Base-by-base conservation (phyloP, 2,888 invertebrate genomes). In the Phytoseiulus persimilis region DNA sequence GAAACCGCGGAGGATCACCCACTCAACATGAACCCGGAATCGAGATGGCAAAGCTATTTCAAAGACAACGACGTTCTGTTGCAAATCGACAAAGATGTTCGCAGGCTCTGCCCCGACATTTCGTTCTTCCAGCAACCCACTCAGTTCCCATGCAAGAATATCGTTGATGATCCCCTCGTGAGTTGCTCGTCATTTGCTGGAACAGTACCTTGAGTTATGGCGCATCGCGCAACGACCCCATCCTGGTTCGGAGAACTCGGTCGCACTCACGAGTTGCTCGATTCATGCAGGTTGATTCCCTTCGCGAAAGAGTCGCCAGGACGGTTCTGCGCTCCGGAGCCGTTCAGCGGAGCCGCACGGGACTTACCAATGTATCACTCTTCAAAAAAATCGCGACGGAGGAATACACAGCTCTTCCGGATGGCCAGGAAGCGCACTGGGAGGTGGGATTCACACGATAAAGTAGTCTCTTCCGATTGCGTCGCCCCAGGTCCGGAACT, bases 81-180 rank as follows among this genome's bases (percentile, higher is more conserved):
- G 84, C 99, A 99, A 94, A 99, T 99, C 92, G 98, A 99, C 93
- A 99, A 98, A 93, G 98, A 98, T 93, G 91, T 91, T 39, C 87
- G 95, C 91, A 94, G 98, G 90, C 93, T 98, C 0, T 98, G 97
- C 92, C 98, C 98, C 23, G 98, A 98, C 93, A 97, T 94, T 92
- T 98, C 97, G 90, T 99, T 99, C 93, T 99, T 99, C 93, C 99
- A 99, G 93, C 95, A 95, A 92, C 95, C 97, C 28, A 98, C 98
- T 31, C 89, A 96, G 91, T 97, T 95, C 93, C 98, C 99, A 0
- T 96, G 97, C 92, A 93, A 94, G 90, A 95, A 95, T 91, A 94
- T 95, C 91, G 96, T 96, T 91, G 95, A 95, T 92, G 96, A 96
- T 1, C 95, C 95, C 46, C 91, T 92, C 23, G 92, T 92, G n/a